Conservation (phyloP, 2,797 vertebrate species). For the Sebastes oblongus region DNA sequence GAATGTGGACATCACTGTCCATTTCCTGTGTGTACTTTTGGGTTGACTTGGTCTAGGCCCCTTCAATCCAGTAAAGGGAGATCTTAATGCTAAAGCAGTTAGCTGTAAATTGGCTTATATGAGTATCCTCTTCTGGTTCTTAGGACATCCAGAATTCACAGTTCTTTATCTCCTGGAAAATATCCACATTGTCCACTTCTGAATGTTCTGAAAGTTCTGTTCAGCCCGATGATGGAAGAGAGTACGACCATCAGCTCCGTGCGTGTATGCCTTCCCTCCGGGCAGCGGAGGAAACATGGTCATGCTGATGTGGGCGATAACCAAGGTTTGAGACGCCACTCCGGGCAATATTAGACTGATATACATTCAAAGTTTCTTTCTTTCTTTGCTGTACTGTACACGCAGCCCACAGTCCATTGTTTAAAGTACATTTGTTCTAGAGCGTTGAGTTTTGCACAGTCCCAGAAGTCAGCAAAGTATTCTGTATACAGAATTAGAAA, state of each 20-base stretch:
- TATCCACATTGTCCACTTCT: background rate
- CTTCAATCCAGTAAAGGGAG: background rate
- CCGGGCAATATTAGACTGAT: background rate
- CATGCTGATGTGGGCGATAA: conserved; percentile 27
- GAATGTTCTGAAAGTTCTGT: background rate
- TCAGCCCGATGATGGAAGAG: background rate
- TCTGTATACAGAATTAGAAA: background rate
- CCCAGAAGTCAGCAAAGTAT: background rate
- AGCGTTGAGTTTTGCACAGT: background rate
- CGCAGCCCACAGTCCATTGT: background rate
- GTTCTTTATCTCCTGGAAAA: background rate
- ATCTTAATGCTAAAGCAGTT: background rate
- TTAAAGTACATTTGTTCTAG: background rate
- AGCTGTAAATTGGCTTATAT: background rate
- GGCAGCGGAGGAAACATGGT: background rate
- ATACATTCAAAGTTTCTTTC: background rate
- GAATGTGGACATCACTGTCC: background rate
- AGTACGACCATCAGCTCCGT: background rate
- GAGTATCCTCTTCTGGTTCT: background rate
- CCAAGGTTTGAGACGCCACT: conserved; percentile 7
- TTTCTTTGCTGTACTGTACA: background rate
- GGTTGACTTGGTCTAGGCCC: background rate
- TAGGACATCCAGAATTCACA: too few relatives aligned
- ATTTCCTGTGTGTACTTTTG: background rate
- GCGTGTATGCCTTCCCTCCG: background rate